Evolutionary conservation across 2,113 vertebrate genomes (phyloP).

Genomic region (Cheilinus undulatus): DNA sequence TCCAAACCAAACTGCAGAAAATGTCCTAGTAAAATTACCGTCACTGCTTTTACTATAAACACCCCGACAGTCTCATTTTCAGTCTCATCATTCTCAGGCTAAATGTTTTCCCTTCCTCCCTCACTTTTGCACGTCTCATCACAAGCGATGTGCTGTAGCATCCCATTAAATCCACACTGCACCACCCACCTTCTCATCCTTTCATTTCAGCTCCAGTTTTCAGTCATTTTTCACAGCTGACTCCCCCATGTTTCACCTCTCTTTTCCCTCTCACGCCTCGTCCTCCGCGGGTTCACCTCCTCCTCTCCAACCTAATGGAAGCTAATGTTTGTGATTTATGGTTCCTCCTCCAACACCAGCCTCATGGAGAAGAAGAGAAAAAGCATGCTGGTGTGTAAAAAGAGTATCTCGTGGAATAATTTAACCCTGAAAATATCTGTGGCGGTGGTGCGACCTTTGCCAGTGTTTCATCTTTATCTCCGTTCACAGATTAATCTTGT

Average conservation of each 20-base stretch:
- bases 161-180: slow-evolving; percentile 16
- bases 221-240: slow-evolving; percentile 38
- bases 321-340: slow-evolving; percentile 24
- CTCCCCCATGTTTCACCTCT: slow-evolving; percentile 58
- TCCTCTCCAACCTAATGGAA: slow-evolving; percentile 41
- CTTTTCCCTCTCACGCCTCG: slow-evolving; percentile 22
- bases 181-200: slow-evolving; percentile 28
- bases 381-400: neutral
- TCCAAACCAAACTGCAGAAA: no score
- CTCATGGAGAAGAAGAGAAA: neutral
- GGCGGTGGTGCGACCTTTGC: neutral
- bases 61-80: neutral
- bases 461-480: slow-evolving; percentile 17
- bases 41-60: no score
- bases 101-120: neutral
- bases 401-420: neutral
- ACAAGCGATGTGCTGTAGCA: neutral
- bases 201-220: slow-evolving; percentile 20
- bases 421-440: neutral
- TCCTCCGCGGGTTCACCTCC: slow-evolving; percentile 27
- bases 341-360: neutral
- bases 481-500: slow-evolving; percentile 1
- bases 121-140: neutral
- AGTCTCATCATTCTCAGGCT: neutral
- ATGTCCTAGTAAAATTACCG: no score